Base-by-base conservation (phyloP, 2,888 invertebrate species). In the Leucophora obtusa region DNA sequence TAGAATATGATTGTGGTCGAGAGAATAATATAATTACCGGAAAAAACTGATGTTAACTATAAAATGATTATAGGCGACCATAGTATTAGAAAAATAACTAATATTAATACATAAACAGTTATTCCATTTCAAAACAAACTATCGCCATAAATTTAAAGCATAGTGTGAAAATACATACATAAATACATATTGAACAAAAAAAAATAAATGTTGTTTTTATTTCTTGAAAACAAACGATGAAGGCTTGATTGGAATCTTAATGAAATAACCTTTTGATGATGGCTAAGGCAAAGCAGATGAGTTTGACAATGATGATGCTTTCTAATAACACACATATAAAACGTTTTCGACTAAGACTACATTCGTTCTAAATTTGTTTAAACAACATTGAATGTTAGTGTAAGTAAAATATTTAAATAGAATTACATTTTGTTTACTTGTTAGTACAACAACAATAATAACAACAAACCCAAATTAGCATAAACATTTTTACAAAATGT, bases 401-500 rank as follows among this genome's bases (percentile, higher is more conserved):
- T 60, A 54, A 76, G 69, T 59, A 72, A 70, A 81, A 81, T 80
- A 76, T 80, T 80, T 76, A 72, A 76, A 80, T 76, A 72, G 65
- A 76, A 80, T 76, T 72, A 72, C 80, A 76, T 76, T 63, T 69
- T 73, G 72, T 72, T 80, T 69, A 59, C 63, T 51, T 58, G 53
- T 47, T 53, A 53, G 47, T 54, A 66, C 66, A 24, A 5, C 15
- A 65, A 50, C 17, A 9, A 50, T 21, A 56, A 33, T 10, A 9
- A 50, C 15, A 33, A 28, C 15, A 53, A 47, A 80, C 65, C 18
- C 24, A 56, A 76, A 81, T 81, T 76, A 69, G 65, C 76, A 73
- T 80, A 72, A 76, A 70, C 47, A 65, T 73, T 72, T 81, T 59
- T 38, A 28, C 17, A 35, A 15, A 76, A 21, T 56, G n/a, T 33